These are phyloP conservation scores for Brenthis ino DNA, from an alignment of 2,888 invertebrate species.

Conservation along the genomic window DNA sequence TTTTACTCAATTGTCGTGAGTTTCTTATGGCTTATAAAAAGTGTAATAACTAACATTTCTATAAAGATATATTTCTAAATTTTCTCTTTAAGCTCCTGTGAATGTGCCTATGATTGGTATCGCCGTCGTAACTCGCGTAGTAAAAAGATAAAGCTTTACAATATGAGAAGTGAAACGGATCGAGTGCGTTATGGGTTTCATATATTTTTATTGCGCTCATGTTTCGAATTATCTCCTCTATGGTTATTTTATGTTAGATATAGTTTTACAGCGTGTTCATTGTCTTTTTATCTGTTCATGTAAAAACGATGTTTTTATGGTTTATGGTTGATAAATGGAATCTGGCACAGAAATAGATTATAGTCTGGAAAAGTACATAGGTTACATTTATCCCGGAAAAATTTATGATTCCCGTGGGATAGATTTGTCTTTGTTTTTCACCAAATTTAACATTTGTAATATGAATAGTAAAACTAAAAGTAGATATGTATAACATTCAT, in stretches of 20 bases:
- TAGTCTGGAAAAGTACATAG: too few relatives aligned
- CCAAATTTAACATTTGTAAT: too few relatives aligned
- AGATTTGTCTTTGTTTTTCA: too few relatives aligned
- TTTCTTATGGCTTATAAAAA: conserved; percentile 16
- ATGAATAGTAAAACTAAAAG: too few relatives aligned
- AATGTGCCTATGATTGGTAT: conserved; percentile 7
- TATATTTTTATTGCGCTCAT: conserved; percentile 13
- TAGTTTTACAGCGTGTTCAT: conserved; percentile 1
- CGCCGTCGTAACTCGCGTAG: conserved; percentile 7
- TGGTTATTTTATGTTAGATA: conserved; percentile 8
- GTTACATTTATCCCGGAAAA: too few relatives aligned
- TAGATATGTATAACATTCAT: too few relatives aligned
- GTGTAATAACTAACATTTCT: conserved; percentile 15
- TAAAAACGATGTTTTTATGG: too few relatives aligned
- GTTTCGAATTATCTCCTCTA: conserved; percentile 12
- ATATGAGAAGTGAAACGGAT: conserved; percentile 13
- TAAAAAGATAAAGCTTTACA: conserved; percentile 13
- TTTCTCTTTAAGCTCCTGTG: background rate
- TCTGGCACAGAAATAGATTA: too few relatives aligned
- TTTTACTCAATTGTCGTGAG: background rate
- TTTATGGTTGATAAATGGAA: too few relatives aligned
- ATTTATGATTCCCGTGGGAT: too few relatives aligned
- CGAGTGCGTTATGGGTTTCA: conserved; percentile 12
- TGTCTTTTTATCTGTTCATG: background rate
- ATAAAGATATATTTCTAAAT: conserved; percentile 10